Base-by-base conservation (phyloP, 2,888 invertebrate genomes). In the Leptopilina drosophilae region DNA sequence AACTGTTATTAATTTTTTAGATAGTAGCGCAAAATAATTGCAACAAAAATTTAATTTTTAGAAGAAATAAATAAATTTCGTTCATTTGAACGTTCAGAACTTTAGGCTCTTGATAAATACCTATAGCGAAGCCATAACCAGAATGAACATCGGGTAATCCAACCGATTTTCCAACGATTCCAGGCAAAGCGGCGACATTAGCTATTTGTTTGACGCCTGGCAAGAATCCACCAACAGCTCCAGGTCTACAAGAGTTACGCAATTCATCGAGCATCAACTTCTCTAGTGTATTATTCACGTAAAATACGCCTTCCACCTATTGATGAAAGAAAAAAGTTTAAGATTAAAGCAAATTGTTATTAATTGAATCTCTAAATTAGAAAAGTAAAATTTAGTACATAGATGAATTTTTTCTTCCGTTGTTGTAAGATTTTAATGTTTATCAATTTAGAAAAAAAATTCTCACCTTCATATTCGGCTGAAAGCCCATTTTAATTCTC, bases 101-200 rank as follows among this genome's bases (percentile, higher is more conserved):
- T n/a, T n/a, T n/a, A n/a, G n/a, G n/a, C n/a, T n/a, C n/a, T n/a
- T n/a, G 62, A 56, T 64, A 67, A 53, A 89, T 93, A 95, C 96
- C 98, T 91, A 99, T 99, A 14, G 99, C 99, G 94, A 99, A 99
- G 77, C 99, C 99, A 93, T 99, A 99, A 15, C 99, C 99, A 5
- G 99, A 98, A 92, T 99, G 99, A 20, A 99, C 95, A 93, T 99
- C 99, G 0, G 99, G 99, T 80, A 99, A 93, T 3, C 99, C 99
- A 80, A 99, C 96, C 0, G 99, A 99, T 86, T 92, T 94, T 69
- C 97, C 97, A 14, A 99, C 98, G 85, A 99, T 99, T 1, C 99
- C 99, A 12, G 99, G 99, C 80, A 99, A 93, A 0, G 99, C 98
- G 53, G 99, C 99, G 49, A 99, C 99, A 93, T 99, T 99, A 5